A percentile compares a stretch with the other conserved stretches of the same genome.
Conservation (phyloP, 2,113 vertebrate species). For the Hylia prasina region DNA sequence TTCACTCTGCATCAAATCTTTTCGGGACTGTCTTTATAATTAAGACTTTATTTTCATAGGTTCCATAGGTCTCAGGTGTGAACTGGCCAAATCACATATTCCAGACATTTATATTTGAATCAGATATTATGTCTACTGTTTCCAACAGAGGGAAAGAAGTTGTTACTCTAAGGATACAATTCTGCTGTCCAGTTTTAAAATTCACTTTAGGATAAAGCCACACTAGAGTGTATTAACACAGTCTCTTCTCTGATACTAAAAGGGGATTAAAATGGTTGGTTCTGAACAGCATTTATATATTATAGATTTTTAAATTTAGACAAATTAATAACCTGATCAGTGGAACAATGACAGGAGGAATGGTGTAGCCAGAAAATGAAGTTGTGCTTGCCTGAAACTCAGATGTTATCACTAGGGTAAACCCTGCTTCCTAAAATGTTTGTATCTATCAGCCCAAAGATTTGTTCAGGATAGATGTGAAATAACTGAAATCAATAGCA, state of each 20-base stretch:
- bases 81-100: neutral
- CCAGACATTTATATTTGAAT: neutral
- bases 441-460: neutral
- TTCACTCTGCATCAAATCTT: neutral
- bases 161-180: neutral
- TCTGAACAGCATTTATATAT: neutral
- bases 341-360: neutral
- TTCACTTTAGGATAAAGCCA: neutral
- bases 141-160: neutral
- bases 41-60: neutral
- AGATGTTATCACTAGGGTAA: neutral
- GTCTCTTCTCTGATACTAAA: neutral
- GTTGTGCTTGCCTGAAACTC: neutral
- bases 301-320: neutral
- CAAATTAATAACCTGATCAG: neutral
- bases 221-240: neutral
- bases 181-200: neutral
- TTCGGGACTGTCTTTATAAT: neutral
- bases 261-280: rapidly evolving
- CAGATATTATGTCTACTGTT: neutral
- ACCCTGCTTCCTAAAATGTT: neutral
- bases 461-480: neutral
- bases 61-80: neutral
- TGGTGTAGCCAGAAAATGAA: neutral
- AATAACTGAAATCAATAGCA: neutral